Conservation (phyloP, 2,797 vertebrate genomes). For the Momotus momota region DNA sequence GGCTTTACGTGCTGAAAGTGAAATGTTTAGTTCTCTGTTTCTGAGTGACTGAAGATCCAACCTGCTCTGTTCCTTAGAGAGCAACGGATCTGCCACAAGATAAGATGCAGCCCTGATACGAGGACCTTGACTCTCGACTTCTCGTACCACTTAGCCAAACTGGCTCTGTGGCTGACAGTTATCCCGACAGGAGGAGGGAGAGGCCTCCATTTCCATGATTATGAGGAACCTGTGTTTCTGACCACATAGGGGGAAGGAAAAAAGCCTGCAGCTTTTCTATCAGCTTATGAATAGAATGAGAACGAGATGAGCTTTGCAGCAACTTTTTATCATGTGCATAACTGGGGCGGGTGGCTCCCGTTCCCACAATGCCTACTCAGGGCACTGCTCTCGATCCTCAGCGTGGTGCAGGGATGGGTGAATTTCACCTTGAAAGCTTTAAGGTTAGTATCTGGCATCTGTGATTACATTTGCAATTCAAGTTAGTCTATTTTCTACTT, state of each 20-base stretch:
- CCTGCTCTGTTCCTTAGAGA: not conserved
- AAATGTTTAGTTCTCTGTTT: not conserved
- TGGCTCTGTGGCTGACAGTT: not conserved
- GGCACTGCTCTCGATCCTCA: not conserved
- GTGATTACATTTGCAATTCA: constrained; percentile 74
- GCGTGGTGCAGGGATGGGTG: constrained; percentile 5
- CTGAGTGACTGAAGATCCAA: not conserved
- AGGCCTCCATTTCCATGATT: not conserved
- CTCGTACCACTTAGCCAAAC: not conserved
- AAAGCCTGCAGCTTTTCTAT: not conserved
- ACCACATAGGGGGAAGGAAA: not conserved
- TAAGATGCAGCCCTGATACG: not conserved
- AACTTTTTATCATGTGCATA: not conserved
- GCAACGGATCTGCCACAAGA: not conserved
- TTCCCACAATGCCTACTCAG: constrained; percentile 11
- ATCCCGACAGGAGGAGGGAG: not conserved
- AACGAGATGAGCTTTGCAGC: not conserved
- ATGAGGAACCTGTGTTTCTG: not conserved
- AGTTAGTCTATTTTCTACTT: constrained; percentile 63
- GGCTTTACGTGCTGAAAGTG: not conserved
- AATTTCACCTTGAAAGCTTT: constrained; percentile 65
- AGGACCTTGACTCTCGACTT: not conserved
- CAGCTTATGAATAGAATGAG: not conserved
- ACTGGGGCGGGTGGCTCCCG: not conserved
- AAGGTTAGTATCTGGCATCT: constrained; percentile 30